phyloP scores from a whole-genome alignment of 2,797 vertebrate genomes.

The Leontopithecus rosalia region DNA sequence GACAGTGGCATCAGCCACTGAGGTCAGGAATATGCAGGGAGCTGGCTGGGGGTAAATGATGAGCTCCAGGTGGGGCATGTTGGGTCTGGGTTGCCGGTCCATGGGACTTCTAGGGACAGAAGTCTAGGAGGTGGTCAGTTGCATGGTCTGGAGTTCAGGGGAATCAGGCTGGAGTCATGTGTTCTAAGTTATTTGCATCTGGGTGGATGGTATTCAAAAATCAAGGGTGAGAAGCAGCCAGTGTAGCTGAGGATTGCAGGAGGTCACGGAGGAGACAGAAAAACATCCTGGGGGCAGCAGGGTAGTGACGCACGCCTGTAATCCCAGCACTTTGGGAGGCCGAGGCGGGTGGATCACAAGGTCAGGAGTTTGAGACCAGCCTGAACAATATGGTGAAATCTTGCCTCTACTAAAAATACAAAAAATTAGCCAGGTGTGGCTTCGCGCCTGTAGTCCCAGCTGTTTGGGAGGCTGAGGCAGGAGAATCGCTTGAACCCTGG shows the following conservation, averaged over 20 bases:
- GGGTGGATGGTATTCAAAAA: background rate
- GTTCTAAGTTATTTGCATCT: fast-evolving
- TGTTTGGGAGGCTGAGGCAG: too few species aligned
- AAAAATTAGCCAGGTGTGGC: too few species aligned
- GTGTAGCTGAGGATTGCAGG: background rate
- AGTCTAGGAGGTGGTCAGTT: background rate
- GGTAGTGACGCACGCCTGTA: too few species aligned
- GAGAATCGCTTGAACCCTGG: too few species aligned
- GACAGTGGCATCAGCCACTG: fast-evolving
- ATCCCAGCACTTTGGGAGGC: too few species aligned
- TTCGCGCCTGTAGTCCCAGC: too few species aligned
- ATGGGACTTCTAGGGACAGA: background rate
- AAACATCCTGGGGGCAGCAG: background rate
- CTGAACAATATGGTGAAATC: too few species aligned
- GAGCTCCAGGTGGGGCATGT: background rate
- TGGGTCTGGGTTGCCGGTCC: background rate
- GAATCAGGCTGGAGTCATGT: fast-evolving
- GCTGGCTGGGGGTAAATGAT: fast-evolving
- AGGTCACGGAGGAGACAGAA: background rate
- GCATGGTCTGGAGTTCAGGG: fast-evolving
- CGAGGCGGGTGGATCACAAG: too few species aligned
- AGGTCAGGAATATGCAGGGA: fast-evolving
- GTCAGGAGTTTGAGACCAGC: too few species aligned
- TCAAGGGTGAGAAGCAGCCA: background rate
- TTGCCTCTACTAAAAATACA: too few species aligned